Conservation (phyloP, 1,140 invertebrate species). For the Zaprionus lachaisei region DNA sequence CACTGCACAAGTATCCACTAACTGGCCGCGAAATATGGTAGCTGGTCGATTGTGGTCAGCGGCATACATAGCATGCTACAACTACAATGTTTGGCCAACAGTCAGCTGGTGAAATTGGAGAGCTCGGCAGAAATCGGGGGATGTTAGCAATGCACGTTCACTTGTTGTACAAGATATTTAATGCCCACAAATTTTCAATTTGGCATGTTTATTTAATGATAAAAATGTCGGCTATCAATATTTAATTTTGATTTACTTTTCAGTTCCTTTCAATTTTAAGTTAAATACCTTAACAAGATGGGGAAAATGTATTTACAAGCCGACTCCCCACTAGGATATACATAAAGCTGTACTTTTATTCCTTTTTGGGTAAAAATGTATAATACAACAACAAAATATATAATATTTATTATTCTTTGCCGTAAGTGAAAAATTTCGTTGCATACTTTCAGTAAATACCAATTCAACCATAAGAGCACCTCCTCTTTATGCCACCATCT, state of each 20-base stretch:
- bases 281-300: too few species aligned
- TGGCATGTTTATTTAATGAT: conserved; percentile 1
- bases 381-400: background rate
- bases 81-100: conserved; percentile 12
- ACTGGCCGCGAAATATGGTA: conserved; percentile 44
- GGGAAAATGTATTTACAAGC: too few species aligned
- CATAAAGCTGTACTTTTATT: too few species aligned
- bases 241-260: background rate
- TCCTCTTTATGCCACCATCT: background rate
- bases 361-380: too few species aligned
- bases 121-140: conserved; percentile 18
- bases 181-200: background rate
- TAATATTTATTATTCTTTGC: background rate
- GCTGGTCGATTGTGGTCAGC: conserved; percentile 49
- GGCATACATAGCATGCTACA: conserved; percentile 31
- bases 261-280: background rate
- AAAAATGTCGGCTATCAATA: background rate
- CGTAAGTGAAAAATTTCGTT: background rate
- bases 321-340: too few species aligned
- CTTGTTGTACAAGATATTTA: background rate
- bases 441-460: background rate
- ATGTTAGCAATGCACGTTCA: conserved; percentile 11
- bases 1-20: conserved; percentile 70
- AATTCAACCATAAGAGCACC: background rate
- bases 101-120: conserved; percentile 30